Base-by-base conservation (phyloP, 2,888 invertebrate genomes). In the Cerceris rybyensis region DNA sequence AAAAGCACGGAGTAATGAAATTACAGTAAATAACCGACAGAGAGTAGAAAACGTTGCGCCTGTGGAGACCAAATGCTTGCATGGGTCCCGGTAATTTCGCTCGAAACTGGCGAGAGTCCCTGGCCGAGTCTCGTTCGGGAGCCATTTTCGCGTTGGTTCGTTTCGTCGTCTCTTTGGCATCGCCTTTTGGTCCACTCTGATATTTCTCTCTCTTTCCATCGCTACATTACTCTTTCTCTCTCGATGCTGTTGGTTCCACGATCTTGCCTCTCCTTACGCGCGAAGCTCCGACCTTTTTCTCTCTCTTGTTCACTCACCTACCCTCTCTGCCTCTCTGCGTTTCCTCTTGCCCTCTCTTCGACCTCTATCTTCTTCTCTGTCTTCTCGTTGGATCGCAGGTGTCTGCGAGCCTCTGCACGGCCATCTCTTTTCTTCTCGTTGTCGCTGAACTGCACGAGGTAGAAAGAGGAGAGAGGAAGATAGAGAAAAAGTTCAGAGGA, bases 131-230 rank as follows among this genome's bases (percentile, higher is more conserved):
- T 82, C 82, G 81, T 85, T 86, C 84, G 84, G 85, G 71, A 84
- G 86, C 86, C 85, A 85, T 85, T 85, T 86, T 85, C 85, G 86
- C 86, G 82, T 83, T 70, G 80, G 79, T 81, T 85, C 86, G 81
- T 83, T 85, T 85, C 83, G 83, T 83, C 86, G 86, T 84, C 86
- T 84, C 84, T 86, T 83, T 84, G 85, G 84, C 84, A 86, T 85
- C 84, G 79, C 80, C 86, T 85, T 83, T 85, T 75, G 82, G 76
- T 82, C 75, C 72, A 55, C 73, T 60, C 39, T 55, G 11, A 16
- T 70, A 49, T 67, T 16, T 11, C 52, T 49, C 28, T 54, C 17
- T 14, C 28, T 66, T 61, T 72, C 59, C 49, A 59, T 65, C 42
- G 39, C 43, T 58, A 55, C 28, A 46, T 55, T 63, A 49, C 61